phyloP scores from a whole-genome alignment of 2,888 invertebrate species.

The Drosophila anomalipes region DNA sequence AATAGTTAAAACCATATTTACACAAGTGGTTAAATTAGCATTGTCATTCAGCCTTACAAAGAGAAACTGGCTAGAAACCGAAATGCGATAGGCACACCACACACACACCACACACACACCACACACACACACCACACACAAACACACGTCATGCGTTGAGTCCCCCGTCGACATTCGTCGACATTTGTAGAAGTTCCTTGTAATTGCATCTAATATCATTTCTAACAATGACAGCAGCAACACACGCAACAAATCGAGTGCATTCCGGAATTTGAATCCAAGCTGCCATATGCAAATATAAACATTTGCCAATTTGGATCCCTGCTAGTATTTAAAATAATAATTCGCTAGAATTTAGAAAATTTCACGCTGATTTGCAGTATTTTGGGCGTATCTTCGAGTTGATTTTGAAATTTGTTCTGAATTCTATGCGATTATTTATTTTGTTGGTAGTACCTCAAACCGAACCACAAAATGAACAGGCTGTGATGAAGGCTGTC shows the following conservation, averaged over 20 bases:
- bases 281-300: not conserved
- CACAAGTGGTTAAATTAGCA: conserved; percentile 28
- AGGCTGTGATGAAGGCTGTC: not conserved
- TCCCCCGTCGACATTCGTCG: conserved; percentile 3
- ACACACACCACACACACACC: conserved; percentile 1
- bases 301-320: not conserved
- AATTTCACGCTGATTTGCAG: not conserved
- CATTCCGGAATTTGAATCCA: not conserved
- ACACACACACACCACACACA: not conserved
- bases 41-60: conserved; percentile 40
- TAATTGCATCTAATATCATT: not conserved
- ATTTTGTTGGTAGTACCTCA: not conserved
- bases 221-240: conserved; percentile 17
- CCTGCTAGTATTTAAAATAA: not conserved
- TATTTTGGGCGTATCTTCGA: not conserved
- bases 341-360: not conserved
- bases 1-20: conserved; percentile 24
- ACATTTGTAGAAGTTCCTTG: conserved; percentile 19
- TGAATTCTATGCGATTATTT: not conserved
- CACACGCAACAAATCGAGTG: not conserved
- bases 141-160: conserved; percentile 2
- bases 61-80: conserved; percentile 9
- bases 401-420: not conserved
- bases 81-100: conserved; percentile 28
- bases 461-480: not conserved